Conservation (phyloP, 1,140 invertebrate species). For the Plectrocnemia conspersa region DNA sequence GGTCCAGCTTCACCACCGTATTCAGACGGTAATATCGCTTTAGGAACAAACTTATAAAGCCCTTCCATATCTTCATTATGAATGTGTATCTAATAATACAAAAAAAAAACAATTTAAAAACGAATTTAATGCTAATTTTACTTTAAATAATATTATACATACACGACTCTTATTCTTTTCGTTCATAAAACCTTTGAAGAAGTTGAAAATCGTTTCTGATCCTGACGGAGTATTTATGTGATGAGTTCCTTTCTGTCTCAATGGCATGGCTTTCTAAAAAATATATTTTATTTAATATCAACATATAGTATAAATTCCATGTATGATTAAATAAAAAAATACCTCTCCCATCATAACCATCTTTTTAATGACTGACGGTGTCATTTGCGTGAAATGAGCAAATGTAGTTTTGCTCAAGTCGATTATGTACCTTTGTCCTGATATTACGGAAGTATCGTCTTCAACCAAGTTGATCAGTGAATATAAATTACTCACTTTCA, state of each 20-base stretch:
- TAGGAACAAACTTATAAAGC: conserved; percentile 49
- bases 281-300: not conserved
- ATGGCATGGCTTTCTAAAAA: conserved; percentile 52
- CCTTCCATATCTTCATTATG: conserved; percentile 49
- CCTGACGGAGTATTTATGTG: conserved; percentile 50
- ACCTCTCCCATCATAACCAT: conserved; percentile 35
- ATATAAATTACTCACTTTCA: conserved; percentile 39
- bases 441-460: conserved; percentile 40
- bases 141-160: not conserved
- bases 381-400: conserved; percentile 48
- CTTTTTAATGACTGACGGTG: conserved; percentile 50
- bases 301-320: conserved; percentile 4
- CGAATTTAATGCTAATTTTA: not conserved
- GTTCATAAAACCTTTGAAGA: conserved; percentile 42
- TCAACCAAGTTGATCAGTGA: conserved; percentile 34
- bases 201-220: conserved; percentile 48
- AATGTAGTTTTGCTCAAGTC: conserved; percentile 44
- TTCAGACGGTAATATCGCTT: conserved; percentile 51
- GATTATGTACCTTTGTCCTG: conserved; percentile 38
- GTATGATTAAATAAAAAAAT: conserved; percentile 4
- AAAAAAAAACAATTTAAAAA: conserved; percentile 8
- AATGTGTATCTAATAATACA: conserved; percentile 46
- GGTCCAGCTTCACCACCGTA: conserved; percentile 53
- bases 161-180: conserved; percentile 48
- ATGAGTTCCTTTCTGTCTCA: conserved; percentile 52